These are phyloP conservation scores for Maniola hyperantus DNA, from an alignment of 2,888 invertebrate species.

Conservation along the genomic window DNA sequence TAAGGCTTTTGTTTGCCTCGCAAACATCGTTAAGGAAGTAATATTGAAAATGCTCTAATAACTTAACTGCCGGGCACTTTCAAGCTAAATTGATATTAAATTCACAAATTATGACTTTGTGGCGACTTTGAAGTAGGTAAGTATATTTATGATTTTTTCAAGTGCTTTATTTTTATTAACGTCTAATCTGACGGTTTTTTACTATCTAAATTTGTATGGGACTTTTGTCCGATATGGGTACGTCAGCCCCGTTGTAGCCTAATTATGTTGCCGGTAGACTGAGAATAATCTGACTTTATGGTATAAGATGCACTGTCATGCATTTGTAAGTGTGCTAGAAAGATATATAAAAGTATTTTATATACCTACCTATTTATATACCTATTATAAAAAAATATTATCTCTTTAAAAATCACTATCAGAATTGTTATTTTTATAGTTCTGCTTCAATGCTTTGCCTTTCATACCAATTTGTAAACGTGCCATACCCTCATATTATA, in stretches of 20 bases:
- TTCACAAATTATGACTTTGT: conserved; percentile 5
- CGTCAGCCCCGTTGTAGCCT: no score
- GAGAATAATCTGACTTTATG: no score
- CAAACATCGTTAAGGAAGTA: conserved; percentile 56
- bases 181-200: no score
- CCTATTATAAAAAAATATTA: no score
- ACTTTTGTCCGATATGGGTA: no score
- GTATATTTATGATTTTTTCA: not conserved
- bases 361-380: no score
- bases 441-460: not conserved
- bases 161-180: not conserved
- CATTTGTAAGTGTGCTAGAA: no score
- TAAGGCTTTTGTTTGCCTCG: conserved; percentile 61
- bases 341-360: no score
- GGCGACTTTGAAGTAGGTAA: not conserved
- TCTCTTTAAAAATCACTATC: no score
- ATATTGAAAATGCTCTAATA: conserved; percentile 31
- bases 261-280: no score
- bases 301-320: no score
- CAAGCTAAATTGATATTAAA: conserved; percentile 22
- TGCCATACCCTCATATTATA: conserved; percentile 5
- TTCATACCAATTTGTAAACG: not conserved
- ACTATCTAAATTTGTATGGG: no score
- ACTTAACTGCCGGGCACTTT: conserved; percentile 26
- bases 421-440: not conserved